Base-by-base conservation (phyloP, 2,113 vertebrate species). In the Dendropsophus ebraccatus region DNA sequence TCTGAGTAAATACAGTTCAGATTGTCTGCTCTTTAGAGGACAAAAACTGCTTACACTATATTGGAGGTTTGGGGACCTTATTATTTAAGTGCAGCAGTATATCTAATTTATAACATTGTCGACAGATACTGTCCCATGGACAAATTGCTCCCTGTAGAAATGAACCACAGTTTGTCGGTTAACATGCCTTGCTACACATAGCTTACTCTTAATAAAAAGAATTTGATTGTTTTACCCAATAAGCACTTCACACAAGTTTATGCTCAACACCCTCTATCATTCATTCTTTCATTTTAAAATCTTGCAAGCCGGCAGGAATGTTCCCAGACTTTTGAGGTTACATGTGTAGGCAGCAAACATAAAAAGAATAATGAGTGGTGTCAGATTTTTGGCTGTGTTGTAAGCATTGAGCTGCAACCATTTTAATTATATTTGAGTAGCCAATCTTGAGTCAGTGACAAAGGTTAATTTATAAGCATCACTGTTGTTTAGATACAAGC, bases 381-480 rank as follows among this genome's bases (percentile, higher is more conserved):
- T 86, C 75, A 86, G 49, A 86, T 79, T 86, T 86, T 69, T 80
- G 84, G 75, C 84, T 58, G 30, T 72, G 62, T 47, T 23, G 76
- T 56, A 79, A 47, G 84, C 84, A 16, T 50, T 80, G 37, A 86
- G 62, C 75, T 86, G 62, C 75, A 72, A 86, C 74, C 45, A 79
- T 79, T 72, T 70, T 86, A 86, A 86, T 85, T 80, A 86, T 86
- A 56, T 70, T 19, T 56, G 84, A 86, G 84, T 65, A 86, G 76
- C 75, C 62, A 70, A 80, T 80, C 69, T 75, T 30, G 14, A 45
- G 32, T 54, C 74, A 72, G 75, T 70, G 62, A 45, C 84, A 80
- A 86, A 86, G 84, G 84, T 86, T 86, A 80, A 80, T 86, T 79
- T 80, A 54, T 69, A 80, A 72, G 70, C 76, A 79, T 72, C 47